These are phyloP conservation scores for Drosophila carrolli DNA, from an alignment of 1,140 invertebrate species.

Conservation along the genomic window DNA sequence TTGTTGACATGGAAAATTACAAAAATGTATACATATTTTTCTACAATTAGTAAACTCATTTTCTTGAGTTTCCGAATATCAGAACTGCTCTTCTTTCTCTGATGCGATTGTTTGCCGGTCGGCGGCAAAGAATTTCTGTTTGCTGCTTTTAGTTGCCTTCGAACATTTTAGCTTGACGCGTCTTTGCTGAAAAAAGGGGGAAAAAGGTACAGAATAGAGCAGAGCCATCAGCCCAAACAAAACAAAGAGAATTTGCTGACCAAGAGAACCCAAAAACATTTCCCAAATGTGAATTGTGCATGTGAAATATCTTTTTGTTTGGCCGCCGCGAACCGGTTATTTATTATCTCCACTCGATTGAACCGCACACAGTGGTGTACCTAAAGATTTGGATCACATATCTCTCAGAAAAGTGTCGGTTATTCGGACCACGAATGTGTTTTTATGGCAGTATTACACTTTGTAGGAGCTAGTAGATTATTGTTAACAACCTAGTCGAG, in stretches of 20 bases:
- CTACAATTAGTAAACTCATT: neutral
- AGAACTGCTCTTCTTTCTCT: slow-evolving; percentile 28
- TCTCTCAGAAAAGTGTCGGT: neutral
- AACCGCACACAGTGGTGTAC: slow-evolving; percentile 22
- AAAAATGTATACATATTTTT: too few species aligned
- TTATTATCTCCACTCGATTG: slow-evolving; percentile 14
- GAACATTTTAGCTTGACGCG: slow-evolving; percentile 70
- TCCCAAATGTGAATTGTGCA: slow-evolving; percentile 17
- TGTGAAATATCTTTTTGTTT: slow-evolving; percentile 10
- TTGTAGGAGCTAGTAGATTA: neutral
- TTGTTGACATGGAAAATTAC: too few species aligned
- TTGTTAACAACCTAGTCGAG: neutral
- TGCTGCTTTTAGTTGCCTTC: slow-evolving; percentile 59
- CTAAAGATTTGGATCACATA: neutral
- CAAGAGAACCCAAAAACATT: slow-evolving; percentile 21
- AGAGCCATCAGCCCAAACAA: slow-evolving; percentile 15
- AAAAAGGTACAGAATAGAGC: slow-evolving; percentile 10
- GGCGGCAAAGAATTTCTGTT: slow-evolving; percentile 39
- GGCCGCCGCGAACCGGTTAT: slow-evolving; percentile 23
- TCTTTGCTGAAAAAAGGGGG: slow-evolving; percentile 44
- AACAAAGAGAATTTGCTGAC: slow-evolving; percentile 8
- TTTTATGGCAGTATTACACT: neutral
- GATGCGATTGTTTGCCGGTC: slow-evolving; percentile 46
- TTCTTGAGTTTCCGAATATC: slow-evolving; percentile 4
- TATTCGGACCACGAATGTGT: neutral